Base-by-base conservation (phyloP, 2,888 invertebrate species). In the Neuroscelio doddi region DNA sequence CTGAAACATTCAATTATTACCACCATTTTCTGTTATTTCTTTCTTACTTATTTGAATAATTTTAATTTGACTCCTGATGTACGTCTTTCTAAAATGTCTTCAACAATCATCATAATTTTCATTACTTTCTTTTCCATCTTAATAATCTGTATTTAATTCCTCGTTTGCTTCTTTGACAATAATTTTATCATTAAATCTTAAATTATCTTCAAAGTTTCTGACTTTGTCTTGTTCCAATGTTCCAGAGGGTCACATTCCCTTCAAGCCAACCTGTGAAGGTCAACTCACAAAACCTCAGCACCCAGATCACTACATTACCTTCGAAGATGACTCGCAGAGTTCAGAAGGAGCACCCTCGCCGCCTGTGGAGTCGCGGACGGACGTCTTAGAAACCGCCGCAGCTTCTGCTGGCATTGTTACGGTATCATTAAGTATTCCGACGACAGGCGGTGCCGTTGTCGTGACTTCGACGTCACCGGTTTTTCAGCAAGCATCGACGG, bases 241-340 rank as follows among this genome's bases (percentile, higher is more conserved):
- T 80, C 1, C 84, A 90, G 90, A 96, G 86, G 97, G 97, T 55
- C 90, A 92, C 68, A 92, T 98, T 74, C 92, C 94, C 46, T 98
- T 97, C 86, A 95, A 93, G 81, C 94, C 95, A 34, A 97, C 97
- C 41, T 92, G 94, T 81, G 97, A 97, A 82, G 96, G 96, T 0
- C 91, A 94, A 41, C 89, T 93, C 17, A 92, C 92, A 12, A 90
- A 94, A 58, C 95, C 95, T 1, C 92, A 93, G 73, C 93, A 93
- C 79, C 96, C 95, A 9, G 90, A 91, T 64, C 92, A 93, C 70
- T 96, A 96, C 85, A 90, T 93, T 72, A 93, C 92, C 63, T 93
- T 93, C 61, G 96, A 96, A 75, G 96, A 97, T 76, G 95, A 96
- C 78, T 93, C 93, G 5, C 93, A 94, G 68, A 96, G 94, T 81